Percentiles rank a stretch among this genome's conserved stretches.
Conservation (phyloP, 2,113 vertebrate genomes). For the Pycnonotus jocosus region DNA sequence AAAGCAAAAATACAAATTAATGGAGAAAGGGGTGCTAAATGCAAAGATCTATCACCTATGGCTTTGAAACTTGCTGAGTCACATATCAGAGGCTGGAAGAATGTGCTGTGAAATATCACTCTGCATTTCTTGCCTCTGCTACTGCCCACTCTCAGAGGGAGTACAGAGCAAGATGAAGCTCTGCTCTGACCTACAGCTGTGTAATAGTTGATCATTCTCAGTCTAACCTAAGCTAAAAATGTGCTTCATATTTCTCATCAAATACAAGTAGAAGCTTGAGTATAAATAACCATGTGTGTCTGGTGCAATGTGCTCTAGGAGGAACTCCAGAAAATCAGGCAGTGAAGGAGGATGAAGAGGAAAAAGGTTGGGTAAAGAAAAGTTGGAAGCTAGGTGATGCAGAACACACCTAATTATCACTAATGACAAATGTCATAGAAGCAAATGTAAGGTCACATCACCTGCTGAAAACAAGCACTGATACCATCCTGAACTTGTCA, state of each 20-base stretch:
- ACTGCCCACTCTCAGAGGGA: not conserved
- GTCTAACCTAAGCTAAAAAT: not conserved
- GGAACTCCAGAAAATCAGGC: not conserved
- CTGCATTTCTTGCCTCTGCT: not conserved
- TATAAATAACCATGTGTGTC: not conserved
- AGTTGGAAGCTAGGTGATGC: not conserved
- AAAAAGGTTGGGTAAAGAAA: not conserved
- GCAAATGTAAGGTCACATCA: not conserved
- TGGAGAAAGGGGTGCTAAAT: not conserved
- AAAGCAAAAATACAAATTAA: not conserved
- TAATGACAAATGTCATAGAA: not conserved
- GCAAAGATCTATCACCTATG: not conserved
- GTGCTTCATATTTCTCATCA: not conserved
- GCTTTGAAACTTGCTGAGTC: not conserved
- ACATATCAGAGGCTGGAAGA: not conserved
- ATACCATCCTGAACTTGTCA: not conserved
- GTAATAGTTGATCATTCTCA: not conserved
- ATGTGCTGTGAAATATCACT: not conserved
- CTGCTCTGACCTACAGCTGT: not conserved
- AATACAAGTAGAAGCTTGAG: not conserved
- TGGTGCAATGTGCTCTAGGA: not conserved
- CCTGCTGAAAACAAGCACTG: not conserved
- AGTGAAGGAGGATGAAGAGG: not conserved
- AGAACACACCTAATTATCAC: not conserved
- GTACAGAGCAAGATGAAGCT: not conserved